Evolutionary conservation across 2,113 vertebrate genomes (phyloP), one percentile per base, ranked within the genome.

Genomic region (Struthidea cinerea): DNA sequence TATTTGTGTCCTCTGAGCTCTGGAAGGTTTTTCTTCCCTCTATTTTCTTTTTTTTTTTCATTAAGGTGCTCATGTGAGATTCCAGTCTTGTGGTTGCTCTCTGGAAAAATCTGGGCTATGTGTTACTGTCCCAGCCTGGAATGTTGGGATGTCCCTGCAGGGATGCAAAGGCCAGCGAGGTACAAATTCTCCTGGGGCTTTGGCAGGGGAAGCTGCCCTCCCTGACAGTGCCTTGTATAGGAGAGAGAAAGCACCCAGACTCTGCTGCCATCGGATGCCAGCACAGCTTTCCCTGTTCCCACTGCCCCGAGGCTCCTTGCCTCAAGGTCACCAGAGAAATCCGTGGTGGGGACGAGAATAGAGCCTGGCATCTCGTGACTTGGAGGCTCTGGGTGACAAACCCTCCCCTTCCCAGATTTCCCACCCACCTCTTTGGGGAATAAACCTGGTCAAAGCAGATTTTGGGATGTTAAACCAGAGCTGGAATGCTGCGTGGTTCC

Each of bases 401-500:
- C 7, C 7, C 9, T 10, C 13, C 8, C 7, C 47, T 30, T 3
- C 11, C 23, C 55, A 57, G 47, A 44, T 18, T 42, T 57, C 39
- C 37, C 9, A 4, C 2, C 22, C 33, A 19, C 26, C 41, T 64
- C 7, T 27, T 21, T 0, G 1, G 16, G 32, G 9, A 82, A 26
- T 2, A 41, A 88, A 75, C 3, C 4, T 3, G 8, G 3, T 6
- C 16, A 27, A 27, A 78, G 50, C 4, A 2, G 12, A 13, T 30
- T 30, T 35, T 2, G 4, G 37, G 60, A 13, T 7, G n/a, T 24
- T 52, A 28, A 53, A 53, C 13, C n/a, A 49, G 47, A 21, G 1
- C 22, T 39, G 41, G 28, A 63, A 50, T 0, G 0, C 47, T 41
- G 23, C 0, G 0, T 23, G 17, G 6, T 12, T 85, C 26, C 41